Evolutionary conservation across 2,888 invertebrate genomes (phyloP).

Genomic region (Mycalesis mineus): DNA sequence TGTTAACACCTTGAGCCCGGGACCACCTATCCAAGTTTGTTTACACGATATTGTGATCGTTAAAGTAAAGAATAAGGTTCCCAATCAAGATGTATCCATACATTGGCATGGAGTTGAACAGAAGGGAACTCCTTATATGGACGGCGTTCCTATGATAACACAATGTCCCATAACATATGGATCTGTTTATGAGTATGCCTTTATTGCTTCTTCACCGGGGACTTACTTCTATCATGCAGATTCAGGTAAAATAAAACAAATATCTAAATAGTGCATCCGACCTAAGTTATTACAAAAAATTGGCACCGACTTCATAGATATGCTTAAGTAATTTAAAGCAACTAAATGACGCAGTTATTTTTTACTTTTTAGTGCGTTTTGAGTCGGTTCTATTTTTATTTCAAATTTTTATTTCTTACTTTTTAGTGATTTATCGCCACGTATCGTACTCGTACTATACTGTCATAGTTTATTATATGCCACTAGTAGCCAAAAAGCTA

Average conservation of each 20-base stretch:
- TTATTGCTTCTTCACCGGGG: conserved; percentile 82
- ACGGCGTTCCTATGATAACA: conserved; percentile 86
- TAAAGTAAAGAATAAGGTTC: conserved; percentile 84
- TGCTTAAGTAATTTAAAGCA: too few relatives aligned
- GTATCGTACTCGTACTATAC: too few relatives aligned
- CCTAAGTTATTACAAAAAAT: too few relatives aligned
- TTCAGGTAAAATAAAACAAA: conserved; percentile 58
- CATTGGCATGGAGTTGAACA: conserved; percentile 87
- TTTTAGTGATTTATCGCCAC: too few relatives aligned
- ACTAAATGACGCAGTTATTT: too few relatives aligned
- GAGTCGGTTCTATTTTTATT: too few relatives aligned
- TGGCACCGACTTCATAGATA: too few relatives aligned
- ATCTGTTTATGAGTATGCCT: conserved; percentile 84
- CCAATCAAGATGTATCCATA: conserved; percentile 82
- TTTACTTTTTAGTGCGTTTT: too few relatives aligned
- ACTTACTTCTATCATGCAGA: conserved; percentile 87
- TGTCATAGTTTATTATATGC: too few relatives aligned
- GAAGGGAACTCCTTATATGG: conserved; percentile 83
- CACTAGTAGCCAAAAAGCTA: too few relatives aligned
- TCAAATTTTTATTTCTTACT: too few relatives aligned
- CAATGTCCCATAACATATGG: conserved; percentile 85
- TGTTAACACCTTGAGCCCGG: conserved; percentile 64
- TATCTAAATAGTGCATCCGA: too few relatives aligned
- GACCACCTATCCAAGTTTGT: conserved; percentile 81
- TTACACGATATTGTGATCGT: conserved; percentile 85